Evolutionary conservation across 1,140 invertebrate genomes (phyloP).

Genomic region (Cotesia vestalis): DNA sequence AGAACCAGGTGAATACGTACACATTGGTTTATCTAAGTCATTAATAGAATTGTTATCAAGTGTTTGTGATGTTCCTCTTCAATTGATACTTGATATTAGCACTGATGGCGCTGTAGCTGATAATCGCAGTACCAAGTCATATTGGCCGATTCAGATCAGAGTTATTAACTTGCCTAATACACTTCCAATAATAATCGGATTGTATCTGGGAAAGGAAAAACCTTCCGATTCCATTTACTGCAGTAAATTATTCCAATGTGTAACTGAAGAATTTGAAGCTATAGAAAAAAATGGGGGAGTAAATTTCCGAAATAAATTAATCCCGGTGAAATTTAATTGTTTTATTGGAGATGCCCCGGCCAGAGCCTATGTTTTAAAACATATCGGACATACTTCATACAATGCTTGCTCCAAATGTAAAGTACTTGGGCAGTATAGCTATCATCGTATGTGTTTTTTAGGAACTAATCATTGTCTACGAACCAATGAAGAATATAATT

Average conservation of each 20-base stretch:
- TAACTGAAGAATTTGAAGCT: conserved; percentile 2
- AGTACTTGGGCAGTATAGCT: conserved; percentile 8
- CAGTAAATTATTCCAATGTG: conserved; percentile 27
- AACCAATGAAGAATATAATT: conserved; percentile 35
- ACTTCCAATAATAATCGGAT: conserved; percentile 26
- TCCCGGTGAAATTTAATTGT: conserved; percentile 29
- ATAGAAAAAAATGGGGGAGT: conserved; percentile 18
- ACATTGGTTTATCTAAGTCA: conserved; percentile 15
- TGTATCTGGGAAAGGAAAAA: conserved; percentile 36
- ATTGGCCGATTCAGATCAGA: conserved; percentile 21
- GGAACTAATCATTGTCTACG: conserved; percentile 9
- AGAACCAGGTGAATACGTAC: conserved; percentile 11
- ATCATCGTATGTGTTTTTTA: conserved; percentile 7
- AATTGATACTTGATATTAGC: conserved; percentile 16
- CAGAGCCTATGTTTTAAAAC: conserved; percentile 39
- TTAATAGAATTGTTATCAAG: neutral
- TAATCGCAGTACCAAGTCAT: conserved; percentile 2
- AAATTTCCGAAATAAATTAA: conserved; percentile 9
- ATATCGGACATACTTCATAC: conserved; percentile 32
- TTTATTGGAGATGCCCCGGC: conserved; percentile 45
- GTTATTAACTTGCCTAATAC: conserved; percentile 11
- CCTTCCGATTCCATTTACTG: conserved; percentile 25
- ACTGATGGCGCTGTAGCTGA: conserved; percentile 19
- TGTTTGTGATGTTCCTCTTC: neutral
- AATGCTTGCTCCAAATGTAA: conserved; percentile 39